Evolutionary conservation across 2,113 vertebrate species (phyloP), one percentile per base, ranked within the genome.

Genomic region (Heterocephalus glaber): DNA sequence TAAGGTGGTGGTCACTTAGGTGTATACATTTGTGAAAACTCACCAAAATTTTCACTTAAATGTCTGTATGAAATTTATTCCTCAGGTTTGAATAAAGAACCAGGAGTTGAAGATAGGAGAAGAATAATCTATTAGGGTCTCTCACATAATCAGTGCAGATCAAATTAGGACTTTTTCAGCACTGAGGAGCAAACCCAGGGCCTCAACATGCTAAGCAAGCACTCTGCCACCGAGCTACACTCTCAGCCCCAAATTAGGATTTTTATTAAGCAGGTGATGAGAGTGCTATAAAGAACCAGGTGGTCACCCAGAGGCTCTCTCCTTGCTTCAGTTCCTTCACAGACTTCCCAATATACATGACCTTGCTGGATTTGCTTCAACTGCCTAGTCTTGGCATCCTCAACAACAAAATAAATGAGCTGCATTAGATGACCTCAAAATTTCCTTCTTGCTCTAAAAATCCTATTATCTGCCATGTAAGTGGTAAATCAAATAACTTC

Each of bases 401-500:
- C 41, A 82, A 30, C 58, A 84, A 30, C 65, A 93, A 60, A 83
- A 54, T 82, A 94, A 83, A 77, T 60, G 49, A 88, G 52, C n/a
- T 61, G 22, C 3, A 19, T 68, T 76, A 52, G 35, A 60, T 91
- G 72, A 80, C 63, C 86, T 95, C 83, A 52, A 26, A 30, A n/a
- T 93, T 87, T 52, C 52, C 56, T 70, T 60, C 47, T 89, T 26
- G 54, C 61, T 60, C 16, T 84, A 35, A 79, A 92, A 92, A n/a
- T 65, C 56, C 74, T n/a, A 89, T 61, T 83, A 76, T 54, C 93
- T 68, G 54, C 44, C 66, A 58, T 52, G 20, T 70, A 95, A 84
- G 44, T 58, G 56, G 65, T 52, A 95, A 97, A 83, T 93, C 93
- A 95, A 92, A 89, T 91, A 86, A 61, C 58, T 91, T 74, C 38